Conservation (phyloP, 1,140 invertebrate genomes). For the Lasioglossum baleicum region DNA sequence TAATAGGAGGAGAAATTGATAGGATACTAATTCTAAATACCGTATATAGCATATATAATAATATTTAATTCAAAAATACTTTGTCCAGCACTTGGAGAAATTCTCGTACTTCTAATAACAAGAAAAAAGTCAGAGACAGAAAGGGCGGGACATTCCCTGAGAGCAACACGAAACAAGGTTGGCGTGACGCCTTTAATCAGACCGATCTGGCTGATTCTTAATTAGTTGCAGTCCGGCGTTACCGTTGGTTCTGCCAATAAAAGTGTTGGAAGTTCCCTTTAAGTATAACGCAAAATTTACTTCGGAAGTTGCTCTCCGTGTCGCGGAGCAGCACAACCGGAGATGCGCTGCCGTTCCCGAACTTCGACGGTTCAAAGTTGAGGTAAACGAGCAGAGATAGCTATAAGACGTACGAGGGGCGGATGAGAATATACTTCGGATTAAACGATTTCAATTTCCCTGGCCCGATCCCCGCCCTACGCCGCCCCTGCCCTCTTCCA, state of each 20-base stretch:
- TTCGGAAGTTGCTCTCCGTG: background rate
- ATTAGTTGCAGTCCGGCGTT: conserved; percentile 16
- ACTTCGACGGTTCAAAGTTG: conserved; percentile 28
- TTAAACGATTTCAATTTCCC: conserved; percentile 49
- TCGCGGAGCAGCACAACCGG: background rate
- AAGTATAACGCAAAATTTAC: conserved; percentile 19
- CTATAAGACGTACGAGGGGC: conserved; percentile 14
- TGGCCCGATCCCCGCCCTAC: background rate
- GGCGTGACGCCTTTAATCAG: conserved; percentile 26
- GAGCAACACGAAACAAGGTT: background rate
- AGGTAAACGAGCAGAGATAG: conserved; percentile 23
- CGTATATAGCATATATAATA: too few species aligned
- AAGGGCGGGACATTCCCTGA: background rate
- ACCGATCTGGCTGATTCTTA: conserved; percentile 29
- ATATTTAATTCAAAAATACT: too few species aligned
- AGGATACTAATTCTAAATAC: too few species aligned
- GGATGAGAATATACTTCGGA: conserved; percentile 43
- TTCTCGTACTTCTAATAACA: conserved; percentile 1
- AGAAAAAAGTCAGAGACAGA: background rate
- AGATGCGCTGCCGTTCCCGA: background rate
- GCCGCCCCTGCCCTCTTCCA: background rate
- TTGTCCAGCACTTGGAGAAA: too few species aligned
- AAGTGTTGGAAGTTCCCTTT: conserved; percentile 24
- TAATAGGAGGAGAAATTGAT: too few species aligned
- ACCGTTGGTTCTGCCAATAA: conserved; percentile 15